Conservation (phyloP, 2,888 invertebrate genomes). For the Chrysina gloriosa region DNA sequence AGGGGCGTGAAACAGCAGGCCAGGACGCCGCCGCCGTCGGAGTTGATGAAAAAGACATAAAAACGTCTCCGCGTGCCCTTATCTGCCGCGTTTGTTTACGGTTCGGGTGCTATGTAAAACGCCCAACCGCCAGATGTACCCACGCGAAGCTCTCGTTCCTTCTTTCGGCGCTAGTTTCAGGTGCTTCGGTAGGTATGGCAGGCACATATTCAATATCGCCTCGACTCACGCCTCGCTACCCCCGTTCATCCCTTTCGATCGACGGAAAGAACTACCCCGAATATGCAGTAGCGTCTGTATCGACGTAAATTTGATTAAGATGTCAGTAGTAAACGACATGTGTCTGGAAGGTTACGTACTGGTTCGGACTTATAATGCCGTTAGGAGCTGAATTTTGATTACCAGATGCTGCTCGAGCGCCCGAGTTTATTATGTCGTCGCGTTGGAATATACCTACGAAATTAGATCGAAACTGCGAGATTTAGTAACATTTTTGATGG, state of each 20-base stretch:
- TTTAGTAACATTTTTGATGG: too few species aligned
- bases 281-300: conserved; percentile 40
- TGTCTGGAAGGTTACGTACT: conserved; percentile 33
- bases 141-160: background rate
- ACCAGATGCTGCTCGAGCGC: conserved; percentile 20
- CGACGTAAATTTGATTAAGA: conserved; percentile 50
- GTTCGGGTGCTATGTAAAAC: conserved; percentile 26
- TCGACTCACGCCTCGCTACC: background rate
- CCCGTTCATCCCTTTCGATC: too few species aligned
- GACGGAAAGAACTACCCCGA: background rate
- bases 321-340: conserved; percentile 41
- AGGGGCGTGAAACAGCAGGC: background rate
- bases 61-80: conserved; percentile 19
- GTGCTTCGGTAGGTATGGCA: conserved; percentile 8
- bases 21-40: background rate
- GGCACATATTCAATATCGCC: conserved; percentile 28
- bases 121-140: conserved; percentile 14
- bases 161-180: background rate
- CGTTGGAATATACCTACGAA: too few species aligned
- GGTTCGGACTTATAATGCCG: conserved; percentile 19
- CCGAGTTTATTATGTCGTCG: background rate
- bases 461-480: too few species aligned
- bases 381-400: conserved; percentile 31
- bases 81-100: conserved; percentile 23
- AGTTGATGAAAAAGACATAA: conserved; percentile 34